Base-by-base conservation (phyloP, 2,113 vertebrate genomes). In the Colaptes auratus region DNA sequence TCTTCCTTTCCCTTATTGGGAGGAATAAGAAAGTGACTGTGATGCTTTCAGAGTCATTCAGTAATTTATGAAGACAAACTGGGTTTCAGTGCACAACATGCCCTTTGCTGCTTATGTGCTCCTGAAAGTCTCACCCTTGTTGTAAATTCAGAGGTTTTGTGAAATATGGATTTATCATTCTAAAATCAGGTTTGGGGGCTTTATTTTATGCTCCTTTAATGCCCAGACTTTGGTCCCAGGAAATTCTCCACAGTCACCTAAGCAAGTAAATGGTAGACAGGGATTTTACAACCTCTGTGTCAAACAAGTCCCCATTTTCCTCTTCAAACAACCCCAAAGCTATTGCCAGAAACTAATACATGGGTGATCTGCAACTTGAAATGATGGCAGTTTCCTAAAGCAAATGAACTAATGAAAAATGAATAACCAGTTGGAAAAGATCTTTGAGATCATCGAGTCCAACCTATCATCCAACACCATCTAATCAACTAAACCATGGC, bases 191-290 rank as follows among this genome's bases (percentile, higher is more conserved):
- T 92, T 90, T 55, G 66, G 52, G 33, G 56, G 31, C 89, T 95
- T 91, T 87, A 86, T 86, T 67, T 66, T 77, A 82, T 50, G 39
- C 30, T 81, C 10, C 73, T 92, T 53, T 79, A 96, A 94, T 83
- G 83, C 35, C 48, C 80, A 28, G 58, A 82, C 56, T 96, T 96
- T 90, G 91, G 60, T 81, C 35, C 86, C 91, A 90, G 78, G 88
- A 96, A 95, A 86, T 90, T 96, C 76, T 95, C 86, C 80, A 86
- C 76, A 87, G 87, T 95, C 92, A 92, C 90, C 89, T 89, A 71
- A 90, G 88, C 76, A 95, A 92, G 90, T 84, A 95, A 96, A 94
- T 5, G 20, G 89, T 88, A 94, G 85, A 67, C 82, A 95, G 87
- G 88, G 81, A 76, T 91, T 97, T 96, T 91, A 69, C 39, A 90